phyloP scores from a whole-genome alignment of 1,140 invertebrate genomes.

The Lepidotrigona ventralis region DNA sequence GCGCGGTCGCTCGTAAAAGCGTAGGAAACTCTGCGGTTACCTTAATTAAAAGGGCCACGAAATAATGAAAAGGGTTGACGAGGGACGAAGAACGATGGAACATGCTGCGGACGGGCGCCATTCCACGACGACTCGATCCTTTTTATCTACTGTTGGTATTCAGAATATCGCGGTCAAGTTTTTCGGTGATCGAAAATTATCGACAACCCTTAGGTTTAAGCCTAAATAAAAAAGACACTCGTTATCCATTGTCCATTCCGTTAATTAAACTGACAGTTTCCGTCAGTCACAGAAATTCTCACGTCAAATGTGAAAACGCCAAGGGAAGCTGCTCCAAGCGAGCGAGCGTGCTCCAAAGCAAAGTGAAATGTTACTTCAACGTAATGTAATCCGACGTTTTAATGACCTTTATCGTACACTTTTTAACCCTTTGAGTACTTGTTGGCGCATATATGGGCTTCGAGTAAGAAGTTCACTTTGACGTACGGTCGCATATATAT shows the following conservation, averaged over 20 bases:
- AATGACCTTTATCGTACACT: not conserved
- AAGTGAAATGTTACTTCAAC: not conserved
- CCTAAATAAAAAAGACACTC: no score
- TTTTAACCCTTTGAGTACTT: not conserved
- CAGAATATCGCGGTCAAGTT: not conserved
- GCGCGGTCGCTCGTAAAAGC: constrained; percentile 43
- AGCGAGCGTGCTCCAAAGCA: not conserved
- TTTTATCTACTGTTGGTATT: not conserved
- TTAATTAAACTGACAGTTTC: not conserved
- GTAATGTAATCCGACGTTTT: not conserved
- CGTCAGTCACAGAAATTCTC: not conserved
- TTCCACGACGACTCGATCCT: not conserved
- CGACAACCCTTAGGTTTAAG: no score
- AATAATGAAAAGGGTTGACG: constrained; percentile 41
- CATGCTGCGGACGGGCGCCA: not conserved
- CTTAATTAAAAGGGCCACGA: constrained; percentile 49
- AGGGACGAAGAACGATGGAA: not conserved
- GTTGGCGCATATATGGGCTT: not conserved
- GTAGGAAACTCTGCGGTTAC: constrained; percentile 18
- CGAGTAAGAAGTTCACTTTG: not conserved
- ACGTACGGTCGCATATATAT: not conserved
- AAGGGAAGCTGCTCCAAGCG: not conserved
- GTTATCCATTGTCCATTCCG: not conserved
- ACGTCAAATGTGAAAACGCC: not conserved
- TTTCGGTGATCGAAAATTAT: not conserved